Evolutionary conservation across 2,888 invertebrate genomes (phyloP).

Genomic region (Nemoura dubitans): DNA sequence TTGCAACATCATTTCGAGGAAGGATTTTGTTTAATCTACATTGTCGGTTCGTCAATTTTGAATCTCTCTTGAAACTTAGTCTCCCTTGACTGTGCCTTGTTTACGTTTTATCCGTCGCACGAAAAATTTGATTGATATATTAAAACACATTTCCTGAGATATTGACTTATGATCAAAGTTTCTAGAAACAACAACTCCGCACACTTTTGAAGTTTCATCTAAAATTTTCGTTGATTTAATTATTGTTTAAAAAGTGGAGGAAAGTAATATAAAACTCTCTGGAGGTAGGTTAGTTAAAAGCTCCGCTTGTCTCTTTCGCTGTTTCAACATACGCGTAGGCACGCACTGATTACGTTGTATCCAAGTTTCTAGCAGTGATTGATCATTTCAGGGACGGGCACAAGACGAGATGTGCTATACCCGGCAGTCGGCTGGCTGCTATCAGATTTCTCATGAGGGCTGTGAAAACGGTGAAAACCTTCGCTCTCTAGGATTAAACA

Average conservation of each 20-base stretch:
- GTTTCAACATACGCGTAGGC: background rate
- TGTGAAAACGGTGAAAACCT: slow-evolving; percentile 44
- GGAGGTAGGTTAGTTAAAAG: slow-evolving; percentile 23
- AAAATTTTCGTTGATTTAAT: slow-evolving; percentile 14
- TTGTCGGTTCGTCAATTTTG: too few species aligned
- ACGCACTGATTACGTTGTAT: slow-evolving; percentile 32
- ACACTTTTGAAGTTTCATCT: slow-evolving; percentile 12
- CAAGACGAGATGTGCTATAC: background rate
- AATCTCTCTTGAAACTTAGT: too few species aligned
- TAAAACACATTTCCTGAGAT: slow-evolving; percentile 2
- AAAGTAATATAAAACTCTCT: slow-evolving; percentile 29
- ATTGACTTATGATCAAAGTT: slow-evolving; percentile 12
- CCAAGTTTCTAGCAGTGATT: slow-evolving; percentile 36
- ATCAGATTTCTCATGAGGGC: slow-evolving; percentile 46
- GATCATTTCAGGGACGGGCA: slow-evolving; percentile 30
- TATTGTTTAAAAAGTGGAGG: background rate
- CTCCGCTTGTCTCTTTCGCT: background rate
- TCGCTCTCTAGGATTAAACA: slow-evolving; percentile 17
- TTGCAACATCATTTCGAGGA: too few species aligned
- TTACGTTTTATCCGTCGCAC: slow-evolving; percentile 20
- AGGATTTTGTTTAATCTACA: too few species aligned
- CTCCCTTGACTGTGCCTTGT: background rate
- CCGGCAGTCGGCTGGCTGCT: background rate
- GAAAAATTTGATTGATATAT: slow-evolving; percentile 18
- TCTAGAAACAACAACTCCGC: background rate